Conservation (phyloP, 2,888 invertebrate genomes). For the Orthosia gracilis region DNA sequence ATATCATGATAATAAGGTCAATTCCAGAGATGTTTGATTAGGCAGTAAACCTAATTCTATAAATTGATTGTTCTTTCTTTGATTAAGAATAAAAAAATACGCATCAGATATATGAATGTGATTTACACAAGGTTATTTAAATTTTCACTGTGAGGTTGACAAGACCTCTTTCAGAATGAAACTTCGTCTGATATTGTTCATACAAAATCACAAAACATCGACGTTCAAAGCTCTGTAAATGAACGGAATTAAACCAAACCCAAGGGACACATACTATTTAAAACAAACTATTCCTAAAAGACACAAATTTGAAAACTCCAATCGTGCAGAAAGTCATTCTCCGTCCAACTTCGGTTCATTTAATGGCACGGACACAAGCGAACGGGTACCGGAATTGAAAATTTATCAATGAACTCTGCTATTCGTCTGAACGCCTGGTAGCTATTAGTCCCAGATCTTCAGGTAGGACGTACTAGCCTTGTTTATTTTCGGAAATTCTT, state of each 20-base stretch:
- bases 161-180: too few relatives aligned
- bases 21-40: too few relatives aligned
- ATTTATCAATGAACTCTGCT: conserved; percentile 65
- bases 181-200: background rate
- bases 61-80: too few relatives aligned
- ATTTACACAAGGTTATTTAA: too few relatives aligned
- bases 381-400: conserved; percentile 63
- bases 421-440: conserved; percentile 63
- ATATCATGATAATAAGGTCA: too few relatives aligned
- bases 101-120: too few relatives aligned
- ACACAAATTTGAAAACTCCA: conserved; percentile 38
- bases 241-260: background rate
- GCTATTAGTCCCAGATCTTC: conserved; percentile 53
- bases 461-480: conserved; percentile 22
- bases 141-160: too few relatives aligned
- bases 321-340: conserved; percentile 46
- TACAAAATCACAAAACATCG: background rate
- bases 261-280: conserved; percentile 5
- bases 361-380: conserved; percentile 47
- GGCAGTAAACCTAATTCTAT: too few relatives aligned
- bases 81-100: too few relatives aligned
- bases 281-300: conserved; percentile 31
- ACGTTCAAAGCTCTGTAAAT: background rate
- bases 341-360: conserved; percentile 56
- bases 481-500: conserved; percentile 28